Conservation (phyloP, 2,797 vertebrate species). For the Astyanax mexicanus region DNA sequence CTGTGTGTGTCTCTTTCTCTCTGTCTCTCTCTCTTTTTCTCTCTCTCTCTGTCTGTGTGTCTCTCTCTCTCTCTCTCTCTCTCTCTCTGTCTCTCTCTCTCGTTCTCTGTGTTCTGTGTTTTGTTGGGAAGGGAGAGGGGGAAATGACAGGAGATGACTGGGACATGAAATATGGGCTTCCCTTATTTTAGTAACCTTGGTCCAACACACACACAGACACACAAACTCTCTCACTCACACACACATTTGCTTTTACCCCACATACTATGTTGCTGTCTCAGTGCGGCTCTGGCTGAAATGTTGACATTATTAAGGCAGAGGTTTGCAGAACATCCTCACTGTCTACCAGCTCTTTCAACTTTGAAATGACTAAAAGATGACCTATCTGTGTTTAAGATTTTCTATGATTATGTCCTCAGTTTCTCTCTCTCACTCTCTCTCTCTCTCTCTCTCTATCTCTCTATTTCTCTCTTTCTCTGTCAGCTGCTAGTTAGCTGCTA, state of each 20-base stretch:
- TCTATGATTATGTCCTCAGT: no score
- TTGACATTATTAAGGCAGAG: neutral
- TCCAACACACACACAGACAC: neutral
- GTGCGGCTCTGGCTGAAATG: neutral
- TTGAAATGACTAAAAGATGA: no score
- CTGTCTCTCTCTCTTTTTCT: neutral
- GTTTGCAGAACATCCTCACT: neutral
- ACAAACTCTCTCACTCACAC: conserved; percentile 6
- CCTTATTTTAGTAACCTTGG: conserved; percentile 38
- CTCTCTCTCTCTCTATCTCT: neutral
- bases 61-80: neutral
- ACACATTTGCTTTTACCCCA: neutral
- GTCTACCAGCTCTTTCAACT: no score
- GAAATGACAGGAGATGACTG: conserved; percentile 4
- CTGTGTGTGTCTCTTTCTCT: no score
- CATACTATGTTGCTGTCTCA: neutral
- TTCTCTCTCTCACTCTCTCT: no score
- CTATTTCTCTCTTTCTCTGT: neutral
- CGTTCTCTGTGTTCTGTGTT: no score
- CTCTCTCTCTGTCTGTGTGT: neutral
- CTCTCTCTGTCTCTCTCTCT: neutral
- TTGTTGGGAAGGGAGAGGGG: neutral
- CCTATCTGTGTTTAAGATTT: no score
- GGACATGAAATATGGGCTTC: conserved; percentile 18
- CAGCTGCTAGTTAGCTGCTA: neutral